Evolutionary conservation across 2,113 vertebrate species (phyloP).

Genomic region (Ondatra zibethicus): DNA sequence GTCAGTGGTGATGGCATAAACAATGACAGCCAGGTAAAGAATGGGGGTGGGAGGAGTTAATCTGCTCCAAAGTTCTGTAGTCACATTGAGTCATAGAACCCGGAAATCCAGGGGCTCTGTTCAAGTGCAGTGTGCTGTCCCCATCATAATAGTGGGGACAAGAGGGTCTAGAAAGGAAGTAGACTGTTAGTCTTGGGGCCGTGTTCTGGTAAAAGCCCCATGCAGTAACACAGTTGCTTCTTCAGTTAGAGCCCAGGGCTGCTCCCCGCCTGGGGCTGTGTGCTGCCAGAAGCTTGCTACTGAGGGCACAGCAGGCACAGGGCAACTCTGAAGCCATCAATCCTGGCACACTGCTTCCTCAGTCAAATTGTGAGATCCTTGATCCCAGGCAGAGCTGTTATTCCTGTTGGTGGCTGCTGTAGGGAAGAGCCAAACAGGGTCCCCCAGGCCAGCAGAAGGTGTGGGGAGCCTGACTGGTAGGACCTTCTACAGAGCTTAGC

Average conservation of each 20-base stretch:
- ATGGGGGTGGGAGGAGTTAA: background rate
- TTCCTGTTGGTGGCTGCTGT: background rate
- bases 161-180: background rate
- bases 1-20: background rate
- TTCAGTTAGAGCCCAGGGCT: background rate
- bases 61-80: background rate
- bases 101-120: background rate
- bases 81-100: background rate
- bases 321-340: slow-evolving; percentile 66
- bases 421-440: background rate
- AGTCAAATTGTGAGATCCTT: slow-evolving; percentile 52
- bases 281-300: background rate
- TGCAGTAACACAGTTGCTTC: background rate
- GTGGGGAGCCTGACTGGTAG: background rate
- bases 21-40: background rate
- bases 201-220: background rate
- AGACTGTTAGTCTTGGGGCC: background rate
- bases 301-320: background rate
- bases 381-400: slow-evolving; percentile 18
- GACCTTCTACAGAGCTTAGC: background rate
- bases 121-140: background rate
- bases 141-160: background rate
- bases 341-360: slow-evolving; percentile 62
- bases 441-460: background rate
- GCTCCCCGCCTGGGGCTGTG: background rate